Conservation (phyloP, 2,888 invertebrate genomes). For the Phasia obesa region DNA sequence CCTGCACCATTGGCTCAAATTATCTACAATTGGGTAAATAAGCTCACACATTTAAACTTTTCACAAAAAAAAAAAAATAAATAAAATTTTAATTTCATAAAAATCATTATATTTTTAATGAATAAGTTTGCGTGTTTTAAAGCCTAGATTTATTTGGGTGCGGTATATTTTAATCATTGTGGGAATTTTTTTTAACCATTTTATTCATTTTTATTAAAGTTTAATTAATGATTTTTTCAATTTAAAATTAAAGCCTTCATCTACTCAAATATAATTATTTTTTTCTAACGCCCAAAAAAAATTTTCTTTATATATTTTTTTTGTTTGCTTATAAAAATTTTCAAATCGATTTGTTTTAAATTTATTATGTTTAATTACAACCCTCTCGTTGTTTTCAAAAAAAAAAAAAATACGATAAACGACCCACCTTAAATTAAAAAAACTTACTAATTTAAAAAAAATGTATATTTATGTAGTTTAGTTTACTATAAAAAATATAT, state of each 20-base stretch:
- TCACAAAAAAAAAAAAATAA: too few relatives aligned
- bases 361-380: constrained; percentile 53
- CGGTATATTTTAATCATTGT: constrained; percentile 18
- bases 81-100: neutral
- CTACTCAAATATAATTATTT: neutral
- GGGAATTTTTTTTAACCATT: constrained; percentile 33
- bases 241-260: neutral
- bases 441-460: constrained; percentile 3
- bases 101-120: neutral
- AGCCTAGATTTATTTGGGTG: constrained; percentile 44
- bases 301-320: neutral
- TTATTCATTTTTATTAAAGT: too few relatives aligned
- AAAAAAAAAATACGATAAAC: constrained; percentile 25
- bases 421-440: constrained; percentile 56
- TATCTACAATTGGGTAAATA: too few relatives aligned
- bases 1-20: too few relatives aligned
- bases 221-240: neutral
- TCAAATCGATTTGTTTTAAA: constrained; percentile 56
- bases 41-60: too few relatives aligned
- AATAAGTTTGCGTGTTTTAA: constrained; percentile 9
- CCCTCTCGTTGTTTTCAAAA: constrained; percentile 8
- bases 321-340: constrained; percentile 1
- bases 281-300: constrained; percentile 32
- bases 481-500: too few relatives aligned
- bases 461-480: too few relatives aligned